These are phyloP conservation scores for Enteromius thamalakanensis DNA, from an alignment of 2,797 vertebrate species.

Conservation along the genomic window DNA sequence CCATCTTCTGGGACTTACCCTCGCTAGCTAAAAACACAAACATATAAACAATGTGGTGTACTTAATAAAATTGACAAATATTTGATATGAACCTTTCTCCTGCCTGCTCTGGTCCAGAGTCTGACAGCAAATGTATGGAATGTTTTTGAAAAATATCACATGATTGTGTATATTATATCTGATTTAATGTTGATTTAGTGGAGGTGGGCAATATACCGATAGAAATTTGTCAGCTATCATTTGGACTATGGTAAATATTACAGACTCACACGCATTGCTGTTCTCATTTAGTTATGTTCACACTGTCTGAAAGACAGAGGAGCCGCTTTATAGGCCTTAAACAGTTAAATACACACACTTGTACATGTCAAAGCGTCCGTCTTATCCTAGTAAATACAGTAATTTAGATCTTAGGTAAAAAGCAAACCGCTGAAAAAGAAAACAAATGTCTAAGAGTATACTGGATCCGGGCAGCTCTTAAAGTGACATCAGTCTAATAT, in stretches of 20 bases:
- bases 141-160: too few relatives aligned
- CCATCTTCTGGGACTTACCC: constrained; percentile 88
- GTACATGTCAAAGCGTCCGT: neutral
- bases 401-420: neutral
- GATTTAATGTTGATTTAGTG: too few relatives aligned
- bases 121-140: too few relatives aligned
- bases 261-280: neutral
- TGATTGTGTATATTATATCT: neutral
- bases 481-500: too few relatives aligned
- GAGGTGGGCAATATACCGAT: too few relatives aligned
- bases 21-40: constrained; percentile 74
- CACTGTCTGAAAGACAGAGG: too few relatives aligned
- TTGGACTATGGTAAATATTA: neutral
- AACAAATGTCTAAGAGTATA: too few relatives aligned
- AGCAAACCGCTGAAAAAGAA: too few relatives aligned
- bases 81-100: neutral
- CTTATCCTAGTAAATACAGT: neutral
- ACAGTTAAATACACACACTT: neutral
- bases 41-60: neutral
- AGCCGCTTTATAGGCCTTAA: neutral
- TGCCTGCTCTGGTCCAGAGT: too few relatives aligned
- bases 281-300: too few relatives aligned
- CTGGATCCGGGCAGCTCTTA: too few relatives aligned
- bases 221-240: neutral
- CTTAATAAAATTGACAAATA: neutral